Evolutionary conservation across 1,140 invertebrate species (phyloP).

Genomic region (Elymnias hypermnestra): DNA sequence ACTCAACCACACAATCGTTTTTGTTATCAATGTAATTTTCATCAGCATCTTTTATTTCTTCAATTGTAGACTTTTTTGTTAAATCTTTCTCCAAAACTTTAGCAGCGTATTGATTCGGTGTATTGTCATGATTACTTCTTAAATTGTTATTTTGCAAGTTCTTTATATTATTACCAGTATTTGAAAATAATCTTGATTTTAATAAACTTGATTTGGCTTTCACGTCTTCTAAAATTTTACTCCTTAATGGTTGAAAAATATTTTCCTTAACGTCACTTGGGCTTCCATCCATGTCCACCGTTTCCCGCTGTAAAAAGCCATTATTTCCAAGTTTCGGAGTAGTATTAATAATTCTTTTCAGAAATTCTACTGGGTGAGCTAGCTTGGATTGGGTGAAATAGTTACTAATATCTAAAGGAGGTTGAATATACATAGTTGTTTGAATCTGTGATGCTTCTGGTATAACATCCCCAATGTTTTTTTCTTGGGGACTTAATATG

Average conservation of each 20-base stretch:
- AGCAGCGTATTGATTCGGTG: no score
- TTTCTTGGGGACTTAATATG: slow-evolving; percentile 36
- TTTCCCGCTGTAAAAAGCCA: slow-evolving; percentile 21
- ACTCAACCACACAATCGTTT: no score
- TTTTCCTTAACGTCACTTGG: slow-evolving; percentile 41
- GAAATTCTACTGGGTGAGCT: no score
- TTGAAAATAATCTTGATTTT: slow-evolving; percentile 13
- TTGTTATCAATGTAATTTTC: no score
- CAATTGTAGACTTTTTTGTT: no score
- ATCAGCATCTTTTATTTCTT: no score
- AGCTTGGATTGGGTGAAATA: no score
- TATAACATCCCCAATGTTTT: slow-evolving; percentile 27
- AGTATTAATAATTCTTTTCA: slow-evolving; percentile 9
- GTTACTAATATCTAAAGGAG: slow-evolving; percentile 23
- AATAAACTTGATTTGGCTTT: slow-evolving; percentile 20
- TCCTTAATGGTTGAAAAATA: slow-evolving; percentile 16
- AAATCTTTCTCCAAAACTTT: no score
- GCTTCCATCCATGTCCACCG: slow-evolving; percentile 37
- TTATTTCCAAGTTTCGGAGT: slow-evolving; percentile 11
- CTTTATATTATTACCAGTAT: neutral
- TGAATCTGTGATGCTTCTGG: slow-evolving; percentile 42
- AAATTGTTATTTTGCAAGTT: neutral
- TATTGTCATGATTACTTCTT: neutral
- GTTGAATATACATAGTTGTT: slow-evolving; percentile 35
- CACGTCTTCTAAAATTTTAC: slow-evolving; percentile 15